Conservation (phyloP, 2,888 invertebrate genomes). For the Xylophagus ater region DNA sequence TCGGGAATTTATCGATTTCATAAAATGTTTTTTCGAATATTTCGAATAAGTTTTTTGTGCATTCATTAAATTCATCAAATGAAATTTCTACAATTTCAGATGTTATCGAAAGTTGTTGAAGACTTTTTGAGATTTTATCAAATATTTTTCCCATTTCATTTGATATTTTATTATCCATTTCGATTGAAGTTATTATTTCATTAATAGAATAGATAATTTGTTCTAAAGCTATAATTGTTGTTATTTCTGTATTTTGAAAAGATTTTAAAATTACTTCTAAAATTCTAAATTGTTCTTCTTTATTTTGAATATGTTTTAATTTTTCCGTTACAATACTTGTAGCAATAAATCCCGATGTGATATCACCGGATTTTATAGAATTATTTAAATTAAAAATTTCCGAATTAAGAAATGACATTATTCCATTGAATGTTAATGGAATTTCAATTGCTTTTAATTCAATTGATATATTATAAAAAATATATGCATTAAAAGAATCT, state of each 20-base stretch:
- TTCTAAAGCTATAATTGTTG: not conserved
- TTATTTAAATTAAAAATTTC: not conserved
- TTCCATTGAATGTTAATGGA: not conserved
- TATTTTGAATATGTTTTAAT: not conserved
- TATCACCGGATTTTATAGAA: not conserved
- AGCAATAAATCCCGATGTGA: not conserved
- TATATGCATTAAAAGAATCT: not conserved
- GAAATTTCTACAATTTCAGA: slow-evolving; percentile 6
- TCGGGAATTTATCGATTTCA: slow-evolving; percentile 9
- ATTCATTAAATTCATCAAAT: not conserved
- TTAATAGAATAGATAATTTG: not conserved
- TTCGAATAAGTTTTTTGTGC: slow-evolving; percentile 3
- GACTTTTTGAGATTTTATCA: not conserved
- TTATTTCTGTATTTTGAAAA: not conserved
- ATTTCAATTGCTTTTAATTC: not conserved
- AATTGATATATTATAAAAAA: not conserved
- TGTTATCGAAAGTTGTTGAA: not conserved
- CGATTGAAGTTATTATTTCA: not conserved
- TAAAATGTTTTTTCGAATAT: slow-evolving; percentile 8
- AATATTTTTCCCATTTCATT: slow-evolving; percentile 3
- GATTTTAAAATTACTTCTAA: not conserved
- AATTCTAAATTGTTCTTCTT: not conserved
- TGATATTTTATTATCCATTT: slow-evolving; percentile 6
- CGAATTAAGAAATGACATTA: not conserved
- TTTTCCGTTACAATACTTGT: not conserved